These are phyloP conservation scores for Porites evermanni DNA, from an alignment of 92 coral and sea anemone species.

Conservation along the genomic window DNA sequence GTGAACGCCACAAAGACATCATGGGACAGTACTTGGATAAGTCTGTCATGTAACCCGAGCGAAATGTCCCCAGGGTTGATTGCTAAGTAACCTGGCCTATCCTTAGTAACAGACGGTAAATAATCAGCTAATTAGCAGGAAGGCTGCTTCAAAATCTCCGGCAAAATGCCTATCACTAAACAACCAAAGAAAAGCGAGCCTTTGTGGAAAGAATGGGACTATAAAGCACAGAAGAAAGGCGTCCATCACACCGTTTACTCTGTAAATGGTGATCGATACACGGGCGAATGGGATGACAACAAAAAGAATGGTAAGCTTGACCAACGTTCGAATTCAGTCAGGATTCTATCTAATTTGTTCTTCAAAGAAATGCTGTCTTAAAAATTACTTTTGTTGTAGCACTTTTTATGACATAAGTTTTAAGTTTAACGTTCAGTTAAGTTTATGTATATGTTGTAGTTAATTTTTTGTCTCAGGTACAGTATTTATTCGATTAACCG, in stretches of 20 bases:
- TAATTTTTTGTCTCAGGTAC: too few relatives aligned
- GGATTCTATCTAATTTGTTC: background rate
- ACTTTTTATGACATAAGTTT: too few relatives aligned
- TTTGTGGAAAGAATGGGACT: slow-evolving; percentile 98
- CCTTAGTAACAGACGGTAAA: slow-evolving; percentile 47
- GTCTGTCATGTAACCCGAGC: background rate
- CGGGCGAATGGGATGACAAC: slow-evolving; percentile 95
- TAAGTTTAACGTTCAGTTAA: too few relatives aligned
- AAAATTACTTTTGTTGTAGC: too few relatives aligned
- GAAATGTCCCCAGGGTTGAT: too few relatives aligned
- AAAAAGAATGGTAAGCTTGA: slow-evolving; percentile 85
- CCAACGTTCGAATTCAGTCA: background rate
- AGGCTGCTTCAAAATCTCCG: background rate
- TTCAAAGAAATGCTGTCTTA: background rate
- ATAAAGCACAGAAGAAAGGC: slow-evolving; percentile 97
- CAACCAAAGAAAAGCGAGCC: slow-evolving; percentile 93
- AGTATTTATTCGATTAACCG: too few relatives aligned
- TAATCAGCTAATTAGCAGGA: slow-evolving; percentile 15
- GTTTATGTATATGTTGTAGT: too few relatives aligned
- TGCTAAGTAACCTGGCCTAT: slow-evolving; percentile 3
- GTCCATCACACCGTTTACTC: slow-evolving; percentile 97
- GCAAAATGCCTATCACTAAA: slow-evolving; percentile 96
- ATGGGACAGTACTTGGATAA: slow-evolving; percentile 18
- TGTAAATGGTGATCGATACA: slow-evolving; percentile 96
- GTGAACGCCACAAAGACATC: background rate